phyloP scores from a whole-genome alignment of 92 coral and sea anemone genomes.

The Phymanthus crucifer region DNA sequence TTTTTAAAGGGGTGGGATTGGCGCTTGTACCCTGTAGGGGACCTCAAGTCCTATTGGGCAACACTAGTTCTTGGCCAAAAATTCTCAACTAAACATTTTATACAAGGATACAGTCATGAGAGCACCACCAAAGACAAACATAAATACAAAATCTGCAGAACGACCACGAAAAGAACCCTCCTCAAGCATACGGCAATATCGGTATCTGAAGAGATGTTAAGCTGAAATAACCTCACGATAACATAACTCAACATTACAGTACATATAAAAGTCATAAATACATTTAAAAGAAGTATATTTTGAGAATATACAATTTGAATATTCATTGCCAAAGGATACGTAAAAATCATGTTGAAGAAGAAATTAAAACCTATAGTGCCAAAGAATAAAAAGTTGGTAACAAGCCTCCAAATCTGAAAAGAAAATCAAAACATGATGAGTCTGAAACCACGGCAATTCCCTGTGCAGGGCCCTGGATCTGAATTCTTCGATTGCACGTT shows the following conservation, averaged over 20 bases:
- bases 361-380: slow-evolving; percentile 99
- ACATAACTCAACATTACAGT: no score
- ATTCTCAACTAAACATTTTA: not conserved
- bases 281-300: no score
- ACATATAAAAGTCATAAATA: no score
- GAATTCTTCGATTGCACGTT: no score
- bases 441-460: no score
- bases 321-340: slow-evolving; percentile 74
- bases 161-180: slow-evolving; percentile 98
- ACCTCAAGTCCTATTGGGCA: no score
- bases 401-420: slow-evolving; percentile 92
- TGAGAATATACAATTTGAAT: not conserved
- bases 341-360: slow-evolving; percentile 97
- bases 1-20: no score
- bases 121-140: slow-evolving; percentile 94
- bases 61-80: not conserved
- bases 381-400: slow-evolving; percentile 94
- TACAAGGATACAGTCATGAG: slow-evolving; percentile 98
- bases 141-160: slow-evolving; percentile 93
- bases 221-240: slow-evolving; percentile 8
- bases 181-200: slow-evolving; percentile 97
- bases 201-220: slow-evolving; percentile 61
- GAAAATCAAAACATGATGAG: not conserved
- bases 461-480: no score
- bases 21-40: no score